Base-by-base conservation (phyloP, 2,797 vertebrate genomes). In the Bradypus variegatus region DNA sequence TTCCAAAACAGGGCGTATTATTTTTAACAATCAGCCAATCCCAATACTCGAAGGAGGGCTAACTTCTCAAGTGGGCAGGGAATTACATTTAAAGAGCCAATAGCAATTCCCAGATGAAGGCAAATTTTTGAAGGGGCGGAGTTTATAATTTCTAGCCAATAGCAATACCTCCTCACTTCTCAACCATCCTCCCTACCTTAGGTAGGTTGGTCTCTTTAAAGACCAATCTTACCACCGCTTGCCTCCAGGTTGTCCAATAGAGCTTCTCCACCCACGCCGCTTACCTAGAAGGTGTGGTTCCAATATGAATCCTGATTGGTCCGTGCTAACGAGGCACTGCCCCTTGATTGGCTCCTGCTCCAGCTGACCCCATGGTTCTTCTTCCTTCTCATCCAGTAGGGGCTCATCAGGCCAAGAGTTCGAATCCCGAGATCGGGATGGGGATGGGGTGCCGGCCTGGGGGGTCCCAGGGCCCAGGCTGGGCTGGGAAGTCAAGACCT, bases 251-350 rank as follows among this genome's bases (percentile, higher is more conserved):
- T 9, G 60, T 8, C 36, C 67, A 33, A 38, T 11, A 6, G n/a
- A 58, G 33, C 23, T 10, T 6, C 2, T 33, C 76, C 16, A 6
- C 25, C 10, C 7, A 0, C 3, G 18, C 12, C 16, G 45, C 94
- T 97, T 91, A 97, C 97, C 96, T 92, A 95, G 69, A 78, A 89
- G 65, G 23, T 69, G 94, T 27, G 70, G 85, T 86, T 84, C 93
- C 93, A 86, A 10, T 2, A 38, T 48, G 83, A 78, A 92, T 92
- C 81, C 81, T 86, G 94, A 94, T 94, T 95, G 96, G 92, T 89
- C 93, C 12, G 45, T 77, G 65, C 85, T 90, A 5, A 72, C 13
- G 48, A 93, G 86, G 80, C 81, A 91, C 83, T 94, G 96, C 69
- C 80, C 94, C 1, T 45, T 64, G 79, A 92, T 78, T 92, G 91